Evolutionary conservation across 2,797 vertebrate genomes (phyloP), one percentile per base, ranked within the genome.

Genomic region (Lepus oiostolus): DNA sequence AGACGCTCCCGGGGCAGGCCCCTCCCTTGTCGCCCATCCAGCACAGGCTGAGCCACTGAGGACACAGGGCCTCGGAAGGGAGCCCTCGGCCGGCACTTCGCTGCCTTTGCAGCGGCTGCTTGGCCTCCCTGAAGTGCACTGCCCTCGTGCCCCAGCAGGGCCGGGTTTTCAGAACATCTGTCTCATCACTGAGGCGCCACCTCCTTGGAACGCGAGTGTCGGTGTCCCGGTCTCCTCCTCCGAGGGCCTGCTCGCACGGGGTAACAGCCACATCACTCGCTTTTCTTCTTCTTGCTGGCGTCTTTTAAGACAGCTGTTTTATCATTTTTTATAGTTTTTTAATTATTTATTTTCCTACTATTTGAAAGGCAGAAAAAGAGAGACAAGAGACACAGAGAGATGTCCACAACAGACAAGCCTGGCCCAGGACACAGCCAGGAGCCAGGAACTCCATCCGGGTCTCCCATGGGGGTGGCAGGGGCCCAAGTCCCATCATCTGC

Each of bases 1-100:
- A 87, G 75, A 62, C 58, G 80, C 71, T 83, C 60, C 71, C 84
- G 85, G 91, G 87, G 90, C 17, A 35, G 35, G 77, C 22, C 50
- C 22, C 22, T 32, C 10, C 67, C 63, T 12, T 3, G 76, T 19
- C 32, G 47, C 68, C 68, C 28, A 7, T 21, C 21, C 62, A 74
- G 63, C 86, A 67, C 65, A 62, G 85, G 85, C 47, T 9, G 28
- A 62, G 47, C n/a, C 12, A 0, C 50, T 21, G 90, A 63, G 62
- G 87, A 17, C 77, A 32, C 90, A 7, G 42, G 19, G 63, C n/a
- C 72, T 72, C 85, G 30, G 35, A 8, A 30, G 16, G 16, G 32
- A 62, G 14, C 6, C 52, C 52, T 85, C 22, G 3, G 63, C 19
- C 60, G 47, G 17, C 67, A 14, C 52, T 21, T 19, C 19, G 12